Evolutionary conservation across 2,888 invertebrate genomes (phyloP).

Genomic region (Stenoptilia bipunctidactyla): DNA sequence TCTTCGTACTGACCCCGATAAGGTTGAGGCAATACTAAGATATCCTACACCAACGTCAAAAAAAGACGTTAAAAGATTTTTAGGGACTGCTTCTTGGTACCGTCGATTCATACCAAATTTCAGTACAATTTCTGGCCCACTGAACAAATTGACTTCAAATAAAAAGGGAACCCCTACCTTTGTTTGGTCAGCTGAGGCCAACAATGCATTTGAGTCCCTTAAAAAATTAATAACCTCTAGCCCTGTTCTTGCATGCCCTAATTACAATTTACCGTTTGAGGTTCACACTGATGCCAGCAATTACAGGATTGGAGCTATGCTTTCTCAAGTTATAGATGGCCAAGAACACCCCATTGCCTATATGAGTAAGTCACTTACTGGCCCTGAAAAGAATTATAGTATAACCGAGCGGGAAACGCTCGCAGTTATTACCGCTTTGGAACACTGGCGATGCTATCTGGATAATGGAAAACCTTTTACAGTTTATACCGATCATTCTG

Average conservation of each 20-base stretch:
- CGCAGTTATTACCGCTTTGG: not conserved
- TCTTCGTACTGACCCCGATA: constrained; percentile 17
- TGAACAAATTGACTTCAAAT: constrained; percentile 18
- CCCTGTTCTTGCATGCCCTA: constrained; percentile 6
- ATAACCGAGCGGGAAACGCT: constrained; percentile 1
- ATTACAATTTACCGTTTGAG: constrained; percentile 4
- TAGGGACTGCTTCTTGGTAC: constrained; percentile 20
- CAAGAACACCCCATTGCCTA: not conserved
- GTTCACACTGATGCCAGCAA: constrained; percentile 5
- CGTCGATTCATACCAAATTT: constrained; percentile 18
- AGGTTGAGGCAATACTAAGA: constrained; percentile 15
- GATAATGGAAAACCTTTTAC: not conserved
- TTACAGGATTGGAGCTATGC: not conserved
- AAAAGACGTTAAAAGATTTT: constrained; percentile 18
- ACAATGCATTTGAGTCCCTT: not conserved
- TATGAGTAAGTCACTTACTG: not conserved
- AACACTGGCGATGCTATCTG: not conserved
- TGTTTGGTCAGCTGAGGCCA: constrained; percentile 2
- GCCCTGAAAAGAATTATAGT: constrained; percentile 2
- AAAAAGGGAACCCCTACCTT: constrained; percentile 14
- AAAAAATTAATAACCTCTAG: constrained; percentile 2
- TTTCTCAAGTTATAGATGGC: not conserved
- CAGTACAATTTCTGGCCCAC: constrained; percentile 14
- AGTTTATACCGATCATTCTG: too few relatives aligned
- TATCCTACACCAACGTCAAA: constrained; percentile 16